Conservation (phyloP, 2,888 invertebrate species). For the Agrotis ipsilon region DNA sequence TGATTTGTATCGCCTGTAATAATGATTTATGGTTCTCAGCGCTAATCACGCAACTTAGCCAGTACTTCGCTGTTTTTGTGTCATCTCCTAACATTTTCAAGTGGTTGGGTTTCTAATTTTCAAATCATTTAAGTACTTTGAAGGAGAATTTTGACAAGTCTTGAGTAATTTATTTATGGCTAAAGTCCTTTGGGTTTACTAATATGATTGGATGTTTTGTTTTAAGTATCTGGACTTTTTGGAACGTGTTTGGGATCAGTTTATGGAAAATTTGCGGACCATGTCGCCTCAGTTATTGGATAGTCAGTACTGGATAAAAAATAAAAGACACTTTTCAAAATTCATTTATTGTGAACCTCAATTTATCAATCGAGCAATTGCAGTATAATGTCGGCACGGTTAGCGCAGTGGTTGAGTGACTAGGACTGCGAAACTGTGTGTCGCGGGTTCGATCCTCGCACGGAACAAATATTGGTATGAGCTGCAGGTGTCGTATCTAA, state of each 20-base stretch:
- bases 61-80: slow-evolving; percentile 43
- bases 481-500: too few species aligned
- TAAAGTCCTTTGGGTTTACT: slow-evolving; percentile 1
- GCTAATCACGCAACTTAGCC: slow-evolving; percentile 43
- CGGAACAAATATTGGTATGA: too few species aligned
- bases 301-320: too few species aligned
- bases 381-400: too few species aligned
- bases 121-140: slow-evolving; percentile 20
- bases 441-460: too few species aligned
- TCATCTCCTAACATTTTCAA: slow-evolving; percentile 31
- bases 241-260: not conserved
- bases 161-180: slow-evolving; percentile 40
- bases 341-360: too few species aligned
- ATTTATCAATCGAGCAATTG: too few species aligned
- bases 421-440: too few species aligned
- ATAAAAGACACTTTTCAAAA: too few species aligned
- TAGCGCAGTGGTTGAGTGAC: too few species aligned
- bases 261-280: not conserved
- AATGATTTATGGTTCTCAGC: slow-evolving; percentile 33
- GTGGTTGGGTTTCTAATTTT: slow-evolving; percentile 27
- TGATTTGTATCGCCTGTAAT: slow-evolving; percentile 28
- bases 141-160: slow-evolving; percentile 43
- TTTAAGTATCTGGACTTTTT: slow-evolving; percentile 18
- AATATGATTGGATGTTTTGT: slow-evolving; percentile 8
- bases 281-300: not conserved